Evolutionary conservation across 2,113 vertebrate genomes (phyloP).

Genomic region (Pangasianodon hypophthalmus): DNA sequence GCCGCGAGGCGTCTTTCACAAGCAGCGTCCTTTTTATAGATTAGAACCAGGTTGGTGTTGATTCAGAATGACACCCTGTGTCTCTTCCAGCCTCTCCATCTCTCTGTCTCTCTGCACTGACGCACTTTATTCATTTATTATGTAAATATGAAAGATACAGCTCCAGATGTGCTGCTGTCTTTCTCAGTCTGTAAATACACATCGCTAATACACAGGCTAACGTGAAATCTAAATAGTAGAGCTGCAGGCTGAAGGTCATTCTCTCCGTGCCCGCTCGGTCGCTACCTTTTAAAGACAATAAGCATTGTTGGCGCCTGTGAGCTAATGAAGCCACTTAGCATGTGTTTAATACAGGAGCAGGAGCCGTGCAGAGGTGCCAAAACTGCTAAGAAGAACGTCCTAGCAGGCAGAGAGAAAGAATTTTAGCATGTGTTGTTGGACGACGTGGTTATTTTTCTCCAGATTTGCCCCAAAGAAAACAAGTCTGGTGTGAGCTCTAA

Average conservation of each 20-base stretch:
- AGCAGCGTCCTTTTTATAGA: constrained; percentile 21
- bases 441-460: neutral
- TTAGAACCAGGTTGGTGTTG: constrained; percentile 7
- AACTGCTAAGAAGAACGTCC: no score
- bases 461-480: neutral
- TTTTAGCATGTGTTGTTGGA: neutral
- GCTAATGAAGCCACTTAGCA: constrained; percentile 23
- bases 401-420: neutral
- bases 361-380: constrained; percentile 25
- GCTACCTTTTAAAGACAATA: constrained; percentile 39
- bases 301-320: constrained; percentile 6
- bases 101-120: neutral
- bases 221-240: constrained; percentile 32
- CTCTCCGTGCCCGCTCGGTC: neutral
- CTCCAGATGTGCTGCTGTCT: constrained; percentile 10
- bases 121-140: constrained; percentile 10
- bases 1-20: neutral
- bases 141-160: neutral
- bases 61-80: constrained; percentile 30
- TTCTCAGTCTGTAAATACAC: constrained; percentile 2
- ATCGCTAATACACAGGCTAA: neutral
- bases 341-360: constrained; percentile 13
- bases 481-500: neutral
- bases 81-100: constrained; percentile 14
- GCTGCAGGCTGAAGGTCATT: neutral